Evolutionary conservation across 1,140 invertebrate species (phyloP), one percentile per base, ranked within the genome.

Genomic region (Ectropis grisescens): DNA sequence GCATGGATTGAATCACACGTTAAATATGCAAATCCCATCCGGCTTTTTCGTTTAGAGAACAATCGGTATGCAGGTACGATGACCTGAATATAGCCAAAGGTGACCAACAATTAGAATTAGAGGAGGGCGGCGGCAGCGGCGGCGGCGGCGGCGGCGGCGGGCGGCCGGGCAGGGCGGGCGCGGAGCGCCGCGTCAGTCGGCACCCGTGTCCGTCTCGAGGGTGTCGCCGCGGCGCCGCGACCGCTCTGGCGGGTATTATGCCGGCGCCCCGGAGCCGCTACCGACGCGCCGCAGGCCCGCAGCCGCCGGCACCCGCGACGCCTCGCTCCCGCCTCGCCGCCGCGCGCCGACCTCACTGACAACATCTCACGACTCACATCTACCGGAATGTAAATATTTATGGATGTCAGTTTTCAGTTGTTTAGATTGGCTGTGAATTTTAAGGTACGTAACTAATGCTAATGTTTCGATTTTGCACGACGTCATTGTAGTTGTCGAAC

Each of bases 391-490:
- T 80, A 80, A 80, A 80, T 75, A 80, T 76, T 76, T 80, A 76
- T 75, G 75, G 75, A 76, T 80, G 75, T 76, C 71, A 76, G 71
- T 76, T 76, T 76, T 75, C 66, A 76, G 71, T 80, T 80, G 66
- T 80, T 80, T 80, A 76, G 71, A 80, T 80, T 75, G 75, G 75
- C 75, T 72, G 75, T 80, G 61, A 80, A 76, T 75, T 80, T 80
- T 62, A 72, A 76, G 75, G 75, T 80, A 75, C 69, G 75, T 75
- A 76, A 70, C 53, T 74, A 59, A 71, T 58, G 55, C 47, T 58
- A 46, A 37, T 60, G 57, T 69, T 67, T 55, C 46, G 48, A 59
- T 59, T 53, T 70, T 66, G 68, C 58, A 72, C 55, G 58, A 65
- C 45, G 50, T 39, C 56, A 42, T 65, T 66, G 60, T 43, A 46